phyloP scores from a whole-genome alignment of 92 coral and sea anemone species.

The Siderastrea radians region DNA sequence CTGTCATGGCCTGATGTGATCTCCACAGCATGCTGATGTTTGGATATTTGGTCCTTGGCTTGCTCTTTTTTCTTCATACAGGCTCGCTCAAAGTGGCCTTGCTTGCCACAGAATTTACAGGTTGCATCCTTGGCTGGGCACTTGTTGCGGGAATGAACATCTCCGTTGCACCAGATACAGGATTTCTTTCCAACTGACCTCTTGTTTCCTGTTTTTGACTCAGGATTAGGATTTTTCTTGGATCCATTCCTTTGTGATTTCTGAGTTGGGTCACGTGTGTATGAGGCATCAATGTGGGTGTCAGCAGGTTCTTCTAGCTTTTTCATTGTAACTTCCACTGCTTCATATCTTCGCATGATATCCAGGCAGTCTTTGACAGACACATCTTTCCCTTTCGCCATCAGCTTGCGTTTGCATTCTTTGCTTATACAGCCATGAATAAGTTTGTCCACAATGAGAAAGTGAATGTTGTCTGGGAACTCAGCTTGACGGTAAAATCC shows the following conservation, averaged over 20 bases:
- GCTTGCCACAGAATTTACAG: constrained; percentile 68
- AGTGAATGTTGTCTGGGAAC: no score
- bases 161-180: constrained; percentile 55
- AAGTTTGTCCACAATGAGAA: no score
- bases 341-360: no score
- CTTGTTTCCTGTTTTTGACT: background rate
- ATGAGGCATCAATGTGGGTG: constrained; percentile 58
- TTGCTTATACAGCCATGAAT: no score
- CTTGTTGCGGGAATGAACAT: constrained; percentile 13
- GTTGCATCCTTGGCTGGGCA: constrained; percentile 68
- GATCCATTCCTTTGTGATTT: constrained; percentile 50
- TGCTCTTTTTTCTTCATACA: constrained; percentile 51
- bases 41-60: constrained; percentile 20
- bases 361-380: no score
- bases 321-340: constrained; percentile 61
- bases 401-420: no score
- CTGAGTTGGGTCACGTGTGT: constrained; percentile 64
- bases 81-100: constrained; percentile 75
- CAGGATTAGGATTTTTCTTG: constrained; percentile 21
- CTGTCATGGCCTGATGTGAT: constrained; percentile 57
- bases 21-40: constrained; percentile 65
- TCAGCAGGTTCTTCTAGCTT: constrained; percentile 51
- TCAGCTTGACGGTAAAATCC: no score
- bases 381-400: no score
- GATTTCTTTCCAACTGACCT: constrained; percentile 35